Evolutionary conservation across 2,113 vertebrate genomes (phyloP).

Genomic region (Vulpes lagopus): DNA sequence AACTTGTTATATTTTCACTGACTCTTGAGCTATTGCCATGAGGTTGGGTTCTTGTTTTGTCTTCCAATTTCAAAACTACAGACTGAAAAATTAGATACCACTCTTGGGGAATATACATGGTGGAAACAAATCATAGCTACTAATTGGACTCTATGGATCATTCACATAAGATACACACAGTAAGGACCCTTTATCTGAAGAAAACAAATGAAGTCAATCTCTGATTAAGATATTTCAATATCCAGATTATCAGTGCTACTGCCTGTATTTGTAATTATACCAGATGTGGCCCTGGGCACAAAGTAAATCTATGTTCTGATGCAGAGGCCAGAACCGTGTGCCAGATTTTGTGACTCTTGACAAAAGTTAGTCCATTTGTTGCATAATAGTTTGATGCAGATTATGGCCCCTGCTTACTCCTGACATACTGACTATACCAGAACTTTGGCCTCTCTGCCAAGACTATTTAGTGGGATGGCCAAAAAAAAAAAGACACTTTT

Average conservation of each 20-base stretch:
- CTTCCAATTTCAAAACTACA: neutral
- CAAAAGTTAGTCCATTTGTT: neutral
- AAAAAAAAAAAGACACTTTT: neutral
- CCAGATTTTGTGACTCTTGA: neutral
- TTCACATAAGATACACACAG: neutral
- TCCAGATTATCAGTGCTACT: neutral
- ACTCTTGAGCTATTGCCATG: neutral
- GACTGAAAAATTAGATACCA: neutral
- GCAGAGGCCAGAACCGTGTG: neutral
- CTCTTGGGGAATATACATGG: neutral
- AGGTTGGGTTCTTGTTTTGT: neutral
- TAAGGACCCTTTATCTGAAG: neutral
- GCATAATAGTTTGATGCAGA: neutral
- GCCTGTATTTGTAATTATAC: neutral
- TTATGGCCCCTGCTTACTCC: neutral
- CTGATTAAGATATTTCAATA: neutral
- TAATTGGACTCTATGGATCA: neutral
- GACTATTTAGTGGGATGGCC: neutral
- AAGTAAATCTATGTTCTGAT: neutral
- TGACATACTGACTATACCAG: neutral
- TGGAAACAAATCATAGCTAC: neutral
- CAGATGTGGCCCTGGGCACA: neutral
- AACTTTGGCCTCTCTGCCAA: neutral
- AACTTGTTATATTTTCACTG: neutral
- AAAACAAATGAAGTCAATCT: neutral